Evolutionary conservation across 2,113 vertebrate species (phyloP).

Genomic region (Crotalus helleri): DNA sequence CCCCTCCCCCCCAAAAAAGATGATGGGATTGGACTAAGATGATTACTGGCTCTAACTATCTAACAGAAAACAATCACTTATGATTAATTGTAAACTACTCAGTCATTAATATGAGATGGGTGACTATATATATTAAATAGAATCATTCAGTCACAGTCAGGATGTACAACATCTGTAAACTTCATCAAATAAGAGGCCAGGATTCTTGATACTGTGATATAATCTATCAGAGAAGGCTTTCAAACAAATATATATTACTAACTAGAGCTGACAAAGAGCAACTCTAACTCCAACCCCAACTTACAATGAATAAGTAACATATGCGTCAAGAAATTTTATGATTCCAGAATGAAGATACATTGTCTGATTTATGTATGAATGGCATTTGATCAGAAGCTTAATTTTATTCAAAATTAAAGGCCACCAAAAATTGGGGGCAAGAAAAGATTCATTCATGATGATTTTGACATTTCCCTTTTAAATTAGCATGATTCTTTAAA

Average conservation of each 20-base stretch:
- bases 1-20: background rate
- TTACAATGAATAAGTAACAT: background rate
- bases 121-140: background rate
- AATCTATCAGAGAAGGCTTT: no score
- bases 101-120: background rate
- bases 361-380: background rate
- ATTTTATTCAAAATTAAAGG: background rate
- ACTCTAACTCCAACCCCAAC: background rate
- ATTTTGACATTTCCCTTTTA: slow-evolving; percentile 16
- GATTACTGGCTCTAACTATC: background rate
- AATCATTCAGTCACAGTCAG: background rate
- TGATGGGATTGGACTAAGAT: background rate
- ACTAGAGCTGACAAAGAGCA: background rate
- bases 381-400: background rate
- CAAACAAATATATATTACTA: background rate
- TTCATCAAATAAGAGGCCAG: background rate
- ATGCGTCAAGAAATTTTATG: background rate
- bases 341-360: background rate
- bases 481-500: slow-evolving; percentile 19
- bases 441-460: background rate
- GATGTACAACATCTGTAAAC: background rate
- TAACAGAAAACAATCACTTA: background rate
- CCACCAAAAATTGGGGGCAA: background rate
- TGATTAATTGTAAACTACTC: background rate
- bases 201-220: background rate